Evolutionary conservation across 2,888 invertebrate species (phyloP).

Genomic region (Ischnura elegans): DNA sequence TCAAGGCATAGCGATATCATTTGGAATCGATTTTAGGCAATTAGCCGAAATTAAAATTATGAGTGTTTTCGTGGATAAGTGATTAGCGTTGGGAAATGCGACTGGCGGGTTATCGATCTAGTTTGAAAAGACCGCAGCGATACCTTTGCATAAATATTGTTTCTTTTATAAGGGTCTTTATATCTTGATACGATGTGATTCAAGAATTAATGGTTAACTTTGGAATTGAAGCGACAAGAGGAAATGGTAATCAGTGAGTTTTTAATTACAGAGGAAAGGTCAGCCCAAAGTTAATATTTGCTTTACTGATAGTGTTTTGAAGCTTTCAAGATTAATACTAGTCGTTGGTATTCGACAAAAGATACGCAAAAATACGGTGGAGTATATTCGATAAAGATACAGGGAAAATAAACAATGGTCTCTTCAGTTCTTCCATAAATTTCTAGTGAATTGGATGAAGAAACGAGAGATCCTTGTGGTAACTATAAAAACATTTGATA

Average conservation of each 20-base stretch:
- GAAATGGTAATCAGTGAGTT: not conserved
- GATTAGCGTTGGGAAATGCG: not conserved
- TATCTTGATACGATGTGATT: not conserved
- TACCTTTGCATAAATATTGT: not conserved
- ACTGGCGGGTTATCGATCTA: not conserved
- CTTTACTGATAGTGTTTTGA: not conserved
- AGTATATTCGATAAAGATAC: too few relatives aligned
- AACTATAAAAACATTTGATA: too few relatives aligned
- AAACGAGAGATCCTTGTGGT: too few relatives aligned
- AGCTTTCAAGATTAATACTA: not conserved
- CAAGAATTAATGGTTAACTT: not conserved
- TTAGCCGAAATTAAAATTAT: not conserved
- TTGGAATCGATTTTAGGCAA: conserved; percentile 9
- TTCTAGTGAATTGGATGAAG: too few relatives aligned
- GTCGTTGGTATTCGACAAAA: not conserved
- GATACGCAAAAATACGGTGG: not conserved
- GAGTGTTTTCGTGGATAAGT: conserved; percentile 18
- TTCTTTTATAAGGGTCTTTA: not conserved
- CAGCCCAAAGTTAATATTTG: not conserved
- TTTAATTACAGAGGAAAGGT: not conserved
- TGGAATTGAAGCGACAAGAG: not conserved
- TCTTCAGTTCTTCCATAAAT: too few relatives aligned
- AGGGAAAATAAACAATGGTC: too few relatives aligned
- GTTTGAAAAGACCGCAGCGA: not conserved
- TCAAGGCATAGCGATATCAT: not conserved